These are phyloP conservation scores for Sacculina carcini DNA, from an alignment of 2,888 invertebrate species.

Conservation along the genomic window DNA sequence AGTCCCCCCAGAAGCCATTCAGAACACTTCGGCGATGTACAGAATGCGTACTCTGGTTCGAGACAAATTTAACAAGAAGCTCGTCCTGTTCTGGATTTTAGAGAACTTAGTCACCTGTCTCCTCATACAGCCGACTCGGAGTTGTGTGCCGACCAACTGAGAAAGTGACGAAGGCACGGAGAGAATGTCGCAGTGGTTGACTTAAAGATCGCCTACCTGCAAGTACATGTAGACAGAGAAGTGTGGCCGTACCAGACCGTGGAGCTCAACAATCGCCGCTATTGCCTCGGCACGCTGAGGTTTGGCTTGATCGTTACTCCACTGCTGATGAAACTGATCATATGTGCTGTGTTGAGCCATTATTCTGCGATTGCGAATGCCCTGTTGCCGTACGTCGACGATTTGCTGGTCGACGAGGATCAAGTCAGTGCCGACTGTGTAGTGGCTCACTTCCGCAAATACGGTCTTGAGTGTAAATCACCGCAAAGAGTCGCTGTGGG, in stretches of 20 bases:
- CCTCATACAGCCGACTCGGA: not conserved
- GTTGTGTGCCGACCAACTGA: constrained; percentile 1
- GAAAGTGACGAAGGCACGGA: not conserved
- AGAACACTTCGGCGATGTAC: not conserved
- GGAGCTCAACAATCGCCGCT: not conserved
- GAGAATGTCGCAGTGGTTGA: not conserved
- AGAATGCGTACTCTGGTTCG: not conserved
- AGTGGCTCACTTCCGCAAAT: not conserved
- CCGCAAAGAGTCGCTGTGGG: not conserved
- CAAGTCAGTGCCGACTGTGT: no score
- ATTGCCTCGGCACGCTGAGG: constrained; percentile 3
- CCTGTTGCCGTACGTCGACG: constrained; percentile 5
- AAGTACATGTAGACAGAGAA: constrained; percentile 1
- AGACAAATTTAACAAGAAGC: not conserved
- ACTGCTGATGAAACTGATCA: not conserved
- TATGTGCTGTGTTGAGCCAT: not conserved
- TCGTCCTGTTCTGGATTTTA: constrained; percentile 5
- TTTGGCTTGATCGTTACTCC: constrained; percentile 4
- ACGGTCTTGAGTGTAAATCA: not conserved
- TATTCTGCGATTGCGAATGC: not conserved
- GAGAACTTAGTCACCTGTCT: not conserved
- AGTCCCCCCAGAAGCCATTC: not conserved
- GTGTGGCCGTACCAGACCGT: constrained; percentile 5
- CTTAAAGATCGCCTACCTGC: not conserved
- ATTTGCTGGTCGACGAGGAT: constrained; percentile 6